Evolutionary conservation across 1,140 invertebrate genomes (phyloP).

Genomic region (Trachymyrmex cornetzi): DNA sequence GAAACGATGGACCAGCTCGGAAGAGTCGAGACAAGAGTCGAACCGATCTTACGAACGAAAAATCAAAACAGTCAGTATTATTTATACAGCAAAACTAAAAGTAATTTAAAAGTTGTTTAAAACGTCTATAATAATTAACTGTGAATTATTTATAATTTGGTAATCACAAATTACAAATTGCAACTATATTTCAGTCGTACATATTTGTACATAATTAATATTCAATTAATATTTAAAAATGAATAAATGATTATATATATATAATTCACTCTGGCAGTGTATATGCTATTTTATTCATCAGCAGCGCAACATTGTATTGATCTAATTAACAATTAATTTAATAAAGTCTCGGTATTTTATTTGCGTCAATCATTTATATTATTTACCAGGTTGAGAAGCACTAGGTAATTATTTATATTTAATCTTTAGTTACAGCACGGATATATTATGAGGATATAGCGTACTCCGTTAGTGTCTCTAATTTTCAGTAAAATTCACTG

Average conservation of each 20-base stretch:
- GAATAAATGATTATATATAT: constrained; percentile 29
- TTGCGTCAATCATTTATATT: background rate
- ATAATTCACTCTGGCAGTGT: background rate
- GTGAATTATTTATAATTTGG: constrained; percentile 3
- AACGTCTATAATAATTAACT: background rate
- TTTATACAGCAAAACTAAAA: background rate
- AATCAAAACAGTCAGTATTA: constrained; percentile 35
- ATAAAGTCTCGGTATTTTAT: background rate
- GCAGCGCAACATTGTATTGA: background rate
- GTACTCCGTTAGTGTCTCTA: no score
- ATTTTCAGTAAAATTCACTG: no score
- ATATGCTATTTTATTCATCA: background rate
- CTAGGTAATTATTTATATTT: background rate
- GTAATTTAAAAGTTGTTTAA: background rate
- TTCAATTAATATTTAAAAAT: constrained; percentile 18
- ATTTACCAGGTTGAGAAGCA: background rate
- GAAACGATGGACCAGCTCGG: constrained; percentile 46
- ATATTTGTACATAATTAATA: background rate
- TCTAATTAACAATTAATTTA: constrained; percentile 14
- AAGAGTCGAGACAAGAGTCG: constrained; percentile 38
- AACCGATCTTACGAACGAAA: constrained; percentile 11
- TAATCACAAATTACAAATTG: constrained; percentile 34
- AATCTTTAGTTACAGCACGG: no score
- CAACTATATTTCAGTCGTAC: background rate
- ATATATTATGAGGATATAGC: no score